phyloP scores from a whole-genome alignment of 2,888 invertebrate genomes.

The Magallana nippona region DNA sequence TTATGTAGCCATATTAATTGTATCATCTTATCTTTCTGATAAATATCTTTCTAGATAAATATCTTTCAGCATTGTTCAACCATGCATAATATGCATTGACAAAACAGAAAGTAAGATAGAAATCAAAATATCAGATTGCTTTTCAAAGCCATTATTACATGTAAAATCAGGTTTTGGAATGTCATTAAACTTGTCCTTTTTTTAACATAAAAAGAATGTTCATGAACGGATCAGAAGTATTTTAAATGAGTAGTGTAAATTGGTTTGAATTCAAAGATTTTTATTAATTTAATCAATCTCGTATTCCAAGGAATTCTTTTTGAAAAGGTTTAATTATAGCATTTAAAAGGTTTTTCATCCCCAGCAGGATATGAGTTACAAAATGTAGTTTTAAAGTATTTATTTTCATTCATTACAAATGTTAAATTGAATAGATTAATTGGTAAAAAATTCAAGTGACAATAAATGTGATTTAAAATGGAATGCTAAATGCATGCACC shows the following conservation, averaged over 20 bases:
- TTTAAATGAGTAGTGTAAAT: neutral
- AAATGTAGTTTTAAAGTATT: no score
- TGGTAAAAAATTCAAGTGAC: no score
- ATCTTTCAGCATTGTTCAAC: neutral
- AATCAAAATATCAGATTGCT: conserved; percentile 27
- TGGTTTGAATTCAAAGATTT: no score
- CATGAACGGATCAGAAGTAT: neutral
- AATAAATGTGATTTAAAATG: no score
- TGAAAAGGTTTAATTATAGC: no score
- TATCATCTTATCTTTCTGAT: neutral
- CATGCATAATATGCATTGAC: neutral
- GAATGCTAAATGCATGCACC: no score
- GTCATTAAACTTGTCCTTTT: neutral
- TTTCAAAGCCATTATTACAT: neutral
- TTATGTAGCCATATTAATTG: neutral
- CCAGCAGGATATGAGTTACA: no score
- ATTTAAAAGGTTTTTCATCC: no score
- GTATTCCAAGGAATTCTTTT: no score
- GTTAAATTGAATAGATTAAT: no score
- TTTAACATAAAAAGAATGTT: neutral
- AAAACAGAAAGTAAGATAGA: neutral
- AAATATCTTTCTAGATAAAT: neutral
- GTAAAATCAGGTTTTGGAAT: neutral
- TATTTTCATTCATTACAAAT: no score
- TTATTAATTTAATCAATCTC: no score